Percentiles rank a stretch among this genome's conserved stretches.
These are phyloP conservation scores for Larimichthys crocea DNA, from an alignment of 2,113 vertebrate species.

Conservation along the genomic window DNA sequence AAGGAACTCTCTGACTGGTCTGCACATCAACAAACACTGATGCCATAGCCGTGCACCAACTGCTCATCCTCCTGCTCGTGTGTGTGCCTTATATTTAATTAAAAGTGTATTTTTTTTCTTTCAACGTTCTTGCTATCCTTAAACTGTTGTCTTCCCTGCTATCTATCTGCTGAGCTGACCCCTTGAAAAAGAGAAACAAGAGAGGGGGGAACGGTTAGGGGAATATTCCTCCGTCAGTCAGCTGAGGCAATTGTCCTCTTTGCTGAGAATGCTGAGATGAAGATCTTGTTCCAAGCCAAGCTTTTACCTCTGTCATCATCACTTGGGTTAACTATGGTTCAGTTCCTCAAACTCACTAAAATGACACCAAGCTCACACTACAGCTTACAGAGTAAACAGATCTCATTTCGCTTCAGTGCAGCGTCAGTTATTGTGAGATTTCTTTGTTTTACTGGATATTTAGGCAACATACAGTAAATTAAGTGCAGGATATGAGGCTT, in stretches of 20 bases:
- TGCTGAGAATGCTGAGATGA: constrained; percentile 57
- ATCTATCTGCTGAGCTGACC: constrained; percentile 49
- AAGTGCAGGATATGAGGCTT: neutral
- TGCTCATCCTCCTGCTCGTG: neutral
- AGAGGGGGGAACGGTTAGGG: constrained; percentile 6
- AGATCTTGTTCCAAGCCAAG: constrained; percentile 81
- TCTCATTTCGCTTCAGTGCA: constrained; percentile 47
- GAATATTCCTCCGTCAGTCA: constrained; percentile 49
- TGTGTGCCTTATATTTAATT: neutral
- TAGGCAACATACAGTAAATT: neutral
- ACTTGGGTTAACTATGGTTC: constrained; percentile 51
- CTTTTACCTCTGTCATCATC: constrained; percentile 54
- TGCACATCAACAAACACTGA: constrained; percentile 57
- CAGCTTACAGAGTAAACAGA: constrained; percentile 42
- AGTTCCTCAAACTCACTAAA: constrained; percentile 47
- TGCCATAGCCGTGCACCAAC: constrained; percentile 23
- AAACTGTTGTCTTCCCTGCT: constrained; percentile 9
- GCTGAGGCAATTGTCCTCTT: constrained; percentile 16
- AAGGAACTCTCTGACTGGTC: constrained; percentile 74
- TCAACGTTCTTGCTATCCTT: neutral
- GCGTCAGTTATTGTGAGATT: neutral
- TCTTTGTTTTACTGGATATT: constrained; percentile 17
- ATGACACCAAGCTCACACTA: constrained; percentile 54
- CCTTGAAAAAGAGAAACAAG: constrained; percentile 36
- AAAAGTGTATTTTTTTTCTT: neutral